phyloP scores from a whole-genome alignment of 2,888 invertebrate species.

The Cephonodes hylas region DNA sequence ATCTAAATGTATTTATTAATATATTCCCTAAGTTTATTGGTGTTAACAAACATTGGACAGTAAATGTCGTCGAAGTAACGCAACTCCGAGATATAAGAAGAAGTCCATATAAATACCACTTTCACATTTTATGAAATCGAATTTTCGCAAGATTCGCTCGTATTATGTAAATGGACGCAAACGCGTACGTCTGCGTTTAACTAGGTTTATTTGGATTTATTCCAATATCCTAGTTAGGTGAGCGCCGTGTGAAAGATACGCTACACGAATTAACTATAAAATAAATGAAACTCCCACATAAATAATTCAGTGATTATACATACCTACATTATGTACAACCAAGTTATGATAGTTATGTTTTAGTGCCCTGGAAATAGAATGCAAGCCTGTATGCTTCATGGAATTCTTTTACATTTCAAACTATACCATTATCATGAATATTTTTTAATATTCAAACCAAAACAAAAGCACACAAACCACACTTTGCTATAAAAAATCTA shows the following conservation, averaged over 20 bases:
- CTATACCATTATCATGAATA: no score
- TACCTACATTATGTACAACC: no score
- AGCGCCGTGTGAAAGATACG: background rate
- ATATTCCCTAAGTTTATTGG: background rate
- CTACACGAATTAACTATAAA: background rate
- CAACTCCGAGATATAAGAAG: constrained; percentile 17
- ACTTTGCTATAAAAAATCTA: no score
- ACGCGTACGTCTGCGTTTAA: constrained; percentile 2
- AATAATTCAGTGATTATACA: no score
- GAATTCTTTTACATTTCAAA: no score
- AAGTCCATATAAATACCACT: constrained; percentile 7
- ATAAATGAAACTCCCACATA: no score
- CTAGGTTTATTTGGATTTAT: constrained; percentile 19
- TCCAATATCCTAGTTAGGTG: constrained; percentile 22
- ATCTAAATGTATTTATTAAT: background rate
- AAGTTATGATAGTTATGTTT: no score
- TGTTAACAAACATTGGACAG: background rate
- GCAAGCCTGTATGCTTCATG: no score
- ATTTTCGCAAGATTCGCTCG: constrained; percentile 9
- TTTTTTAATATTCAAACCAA: no score
- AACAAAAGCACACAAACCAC: no score
- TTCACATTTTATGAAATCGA: constrained; percentile 10
- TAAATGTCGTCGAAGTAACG: background rate
- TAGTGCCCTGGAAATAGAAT: no score
- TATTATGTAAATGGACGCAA: constrained; percentile 6